Conservation (phyloP, 1,140 invertebrate genomes). For the Eumaeus atala region DNA sequence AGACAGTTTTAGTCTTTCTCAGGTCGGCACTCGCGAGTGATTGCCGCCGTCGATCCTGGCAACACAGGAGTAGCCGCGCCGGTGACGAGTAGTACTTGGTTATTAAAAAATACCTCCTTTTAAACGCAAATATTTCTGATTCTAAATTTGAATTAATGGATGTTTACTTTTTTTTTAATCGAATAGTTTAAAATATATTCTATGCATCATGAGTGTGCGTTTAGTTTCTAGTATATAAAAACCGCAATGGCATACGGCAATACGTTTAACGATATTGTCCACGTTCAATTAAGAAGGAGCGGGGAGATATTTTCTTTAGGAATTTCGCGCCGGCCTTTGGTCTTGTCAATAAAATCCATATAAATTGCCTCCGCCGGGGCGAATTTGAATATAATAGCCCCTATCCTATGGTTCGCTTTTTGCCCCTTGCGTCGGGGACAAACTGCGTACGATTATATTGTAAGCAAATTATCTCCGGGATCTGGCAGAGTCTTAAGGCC, state of each 20-base stretch:
- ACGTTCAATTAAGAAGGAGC: conserved; percentile 58
- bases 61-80: too few species aligned
- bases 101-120: too few species aligned
- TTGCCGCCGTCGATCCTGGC: too few species aligned
- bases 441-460: conserved; percentile 69
- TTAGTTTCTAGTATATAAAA: not conserved
- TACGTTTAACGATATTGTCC: conserved; percentile 56
- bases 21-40: too few species aligned
- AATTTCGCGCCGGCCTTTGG: conserved; percentile 54
- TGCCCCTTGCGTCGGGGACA: conserved; percentile 54
- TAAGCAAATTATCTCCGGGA: conserved; percentile 71
- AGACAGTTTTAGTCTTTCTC: too few species aligned
- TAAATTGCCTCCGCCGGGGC: conserved; percentile 63
- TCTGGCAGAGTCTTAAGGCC: conserved; percentile 40
- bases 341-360: conserved; percentile 71
- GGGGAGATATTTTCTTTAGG: conserved; percentile 54
- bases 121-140: not conserved
- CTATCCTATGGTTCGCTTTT: conserved; percentile 53
- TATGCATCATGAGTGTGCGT: too few species aligned
- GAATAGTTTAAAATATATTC: too few species aligned
- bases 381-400: conserved; percentile 71
- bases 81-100: too few species aligned
- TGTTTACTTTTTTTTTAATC: too few species aligned
- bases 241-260: conserved; percentile 3
- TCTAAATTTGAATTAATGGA: not conserved